These are phyloP conservation scores for Lates japonicus DNA, from an alignment of 2,797 vertebrate genomes.

Conservation along the genomic window DNA sequence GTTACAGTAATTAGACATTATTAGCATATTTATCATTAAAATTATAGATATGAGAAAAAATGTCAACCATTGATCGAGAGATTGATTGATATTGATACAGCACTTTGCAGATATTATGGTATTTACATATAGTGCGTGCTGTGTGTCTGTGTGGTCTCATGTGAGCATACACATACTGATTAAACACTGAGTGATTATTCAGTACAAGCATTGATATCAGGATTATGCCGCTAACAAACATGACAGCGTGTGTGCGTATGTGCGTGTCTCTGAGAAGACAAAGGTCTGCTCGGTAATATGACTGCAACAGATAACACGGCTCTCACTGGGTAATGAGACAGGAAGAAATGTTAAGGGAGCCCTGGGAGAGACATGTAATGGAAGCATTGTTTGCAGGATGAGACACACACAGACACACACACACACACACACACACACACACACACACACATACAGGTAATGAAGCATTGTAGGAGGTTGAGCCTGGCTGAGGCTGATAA, in stretches of 20 bases:
- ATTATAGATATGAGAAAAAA: neutral
- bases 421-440: slow-evolving; percentile 16
- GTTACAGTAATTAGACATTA: neutral
- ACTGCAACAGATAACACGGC: slow-evolving; percentile 70
- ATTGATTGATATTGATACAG: neutral
- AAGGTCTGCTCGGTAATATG: slow-evolving; percentile 74
- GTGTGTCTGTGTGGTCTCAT: neutral
- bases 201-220: slow-evolving; percentile 16
- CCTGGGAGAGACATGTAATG: slow-evolving; percentile 71
- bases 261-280: slow-evolving; percentile 37
- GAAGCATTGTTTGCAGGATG: slow-evolving; percentile 75
- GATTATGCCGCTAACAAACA: slow-evolving; percentile 13
- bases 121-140: neutral
- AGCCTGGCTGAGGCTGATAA: slow-evolving; percentile 84
- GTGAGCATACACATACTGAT: slow-evolving; percentile 1
- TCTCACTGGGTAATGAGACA: slow-evolving; percentile 73
- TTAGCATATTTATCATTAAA: neutral
- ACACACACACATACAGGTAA: slow-evolving; percentile 65
- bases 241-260: slow-evolving; percentile 10
- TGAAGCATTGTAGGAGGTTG: slow-evolving; percentile 80
- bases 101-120: neutral
- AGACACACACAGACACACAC: slow-evolving; percentile 23
- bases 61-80: neutral
- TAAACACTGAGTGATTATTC: slow-evolving; percentile 31
- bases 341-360: slow-evolving; percentile 70